Percentiles rank a stretch among this genome's conserved stretches.
phyloP scores from a whole-genome alignment of 2,797 vertebrate genomes.

The Phrynocephalus forsythii region DNA sequence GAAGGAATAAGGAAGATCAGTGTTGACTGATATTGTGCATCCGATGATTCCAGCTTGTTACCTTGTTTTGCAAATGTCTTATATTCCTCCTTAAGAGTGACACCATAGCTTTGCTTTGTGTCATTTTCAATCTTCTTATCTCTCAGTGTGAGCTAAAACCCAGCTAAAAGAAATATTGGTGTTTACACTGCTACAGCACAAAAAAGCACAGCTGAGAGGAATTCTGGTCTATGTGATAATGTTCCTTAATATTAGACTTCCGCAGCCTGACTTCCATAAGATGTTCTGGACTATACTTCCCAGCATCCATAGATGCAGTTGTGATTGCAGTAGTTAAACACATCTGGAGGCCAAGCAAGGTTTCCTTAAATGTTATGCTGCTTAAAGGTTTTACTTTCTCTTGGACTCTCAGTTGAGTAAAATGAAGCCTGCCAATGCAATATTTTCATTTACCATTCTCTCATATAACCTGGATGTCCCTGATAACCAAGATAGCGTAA shows the following conservation, averaged over 20 bases:
- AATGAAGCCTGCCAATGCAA: background rate
- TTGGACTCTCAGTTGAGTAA: background rate
- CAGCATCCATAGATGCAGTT: background rate
- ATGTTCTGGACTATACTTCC: background rate
- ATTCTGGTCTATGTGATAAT: background rate
- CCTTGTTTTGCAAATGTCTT: slow-evolving; percentile 1
- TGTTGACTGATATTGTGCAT: slow-evolving; percentile 8
- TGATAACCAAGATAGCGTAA: too few species aligned
- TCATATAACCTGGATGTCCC: too few species aligned
- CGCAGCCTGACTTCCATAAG: too few species aligned
- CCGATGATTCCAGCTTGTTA: background rate
- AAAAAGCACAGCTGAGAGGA: background rate
- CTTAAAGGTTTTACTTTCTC: background rate
- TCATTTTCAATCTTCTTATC: background rate
- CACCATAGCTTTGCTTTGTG: background rate
- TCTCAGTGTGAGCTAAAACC: background rate
- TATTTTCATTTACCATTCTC: too few species aligned
- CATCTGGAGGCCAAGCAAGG: background rate
- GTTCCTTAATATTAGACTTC: background rate
- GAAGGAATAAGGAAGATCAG: background rate
- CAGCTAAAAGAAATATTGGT: background rate
- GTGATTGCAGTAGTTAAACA: background rate
- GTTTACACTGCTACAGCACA: background rate
- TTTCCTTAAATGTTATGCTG: background rate
- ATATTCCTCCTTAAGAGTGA: background rate